phyloP scores from a whole-genome alignment of 23 tunicate species.

The Styela plicata region DNA sequence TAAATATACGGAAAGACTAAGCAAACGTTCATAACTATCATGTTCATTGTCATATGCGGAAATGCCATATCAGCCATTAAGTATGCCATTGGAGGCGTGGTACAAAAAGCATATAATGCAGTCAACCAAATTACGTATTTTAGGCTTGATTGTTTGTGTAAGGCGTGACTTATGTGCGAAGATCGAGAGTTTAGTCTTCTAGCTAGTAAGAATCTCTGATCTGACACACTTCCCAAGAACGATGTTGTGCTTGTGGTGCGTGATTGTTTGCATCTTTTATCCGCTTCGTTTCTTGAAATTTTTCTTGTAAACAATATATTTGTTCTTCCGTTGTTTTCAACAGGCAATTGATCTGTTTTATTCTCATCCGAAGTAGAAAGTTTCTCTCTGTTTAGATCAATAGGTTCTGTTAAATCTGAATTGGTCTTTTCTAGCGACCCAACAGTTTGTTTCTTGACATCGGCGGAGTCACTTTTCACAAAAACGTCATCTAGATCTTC shows the following conservation, averaged over 20 bases:
- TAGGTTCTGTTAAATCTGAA: neutral
- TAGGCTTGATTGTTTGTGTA: constrained; percentile 22
- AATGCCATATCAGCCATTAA: constrained; percentile 53
- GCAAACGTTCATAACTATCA: constrained; percentile 65
- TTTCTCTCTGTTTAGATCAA: neutral
- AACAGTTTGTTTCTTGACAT: neutral
- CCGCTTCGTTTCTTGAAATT: neutral
- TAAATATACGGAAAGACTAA: constrained; percentile 65
- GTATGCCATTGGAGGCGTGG: constrained; percentile 71
- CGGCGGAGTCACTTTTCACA: neutral
- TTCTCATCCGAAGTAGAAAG: neutral
- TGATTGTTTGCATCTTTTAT: neutral
- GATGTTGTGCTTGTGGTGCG: neutral
- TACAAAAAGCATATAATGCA: constrained; percentile 42
- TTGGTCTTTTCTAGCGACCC: neutral
- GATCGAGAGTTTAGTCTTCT: neutral
- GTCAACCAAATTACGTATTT: constrained; percentile 63
- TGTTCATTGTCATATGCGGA: constrained; percentile 42
- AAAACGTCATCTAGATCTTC: neutral
- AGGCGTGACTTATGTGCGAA: neutral
- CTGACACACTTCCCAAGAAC: neutral
- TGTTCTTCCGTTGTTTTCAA: too few relatives aligned
- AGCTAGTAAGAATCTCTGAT: neutral
- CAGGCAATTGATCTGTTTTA: too few relatives aligned
- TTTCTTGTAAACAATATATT: neutral